phyloP scores from a whole-genome alignment of 2,113 vertebrate genomes.

The Anguilla japonica region DNA sequence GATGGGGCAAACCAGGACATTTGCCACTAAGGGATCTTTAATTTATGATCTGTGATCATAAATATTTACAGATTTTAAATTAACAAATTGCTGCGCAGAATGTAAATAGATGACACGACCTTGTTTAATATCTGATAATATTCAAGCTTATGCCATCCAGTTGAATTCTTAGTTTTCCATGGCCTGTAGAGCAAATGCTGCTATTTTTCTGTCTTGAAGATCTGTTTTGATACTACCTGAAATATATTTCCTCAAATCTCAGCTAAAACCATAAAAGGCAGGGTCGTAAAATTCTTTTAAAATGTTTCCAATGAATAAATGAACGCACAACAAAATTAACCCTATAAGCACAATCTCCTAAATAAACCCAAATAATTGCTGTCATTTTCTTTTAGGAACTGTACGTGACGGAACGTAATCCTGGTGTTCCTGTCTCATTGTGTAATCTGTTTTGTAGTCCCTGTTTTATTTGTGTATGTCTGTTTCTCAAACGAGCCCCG shows the following conservation, averaged over 20 bases:
- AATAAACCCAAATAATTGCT: background rate
- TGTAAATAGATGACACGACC: background rate
- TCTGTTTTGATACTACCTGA: background rate
- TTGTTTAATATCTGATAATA: constrained; percentile 1
- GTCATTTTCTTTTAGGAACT: constrained; percentile 14
- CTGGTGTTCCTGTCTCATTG: constrained; percentile 29
- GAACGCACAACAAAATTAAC: background rate
- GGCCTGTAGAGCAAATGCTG: background rate
- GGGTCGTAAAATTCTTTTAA: background rate
- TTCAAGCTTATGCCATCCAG: background rate
- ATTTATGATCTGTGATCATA: background rate
- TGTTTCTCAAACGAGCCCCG: constrained; percentile 19
- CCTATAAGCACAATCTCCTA: background rate
- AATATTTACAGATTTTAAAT: background rate
- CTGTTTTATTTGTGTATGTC: constrained; percentile 39
- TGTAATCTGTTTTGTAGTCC: constrained; percentile 46
- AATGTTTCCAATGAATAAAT: background rate
- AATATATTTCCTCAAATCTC: background rate
- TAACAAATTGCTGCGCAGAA: background rate
- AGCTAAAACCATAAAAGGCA: background rate
- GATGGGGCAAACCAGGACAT: background rate
- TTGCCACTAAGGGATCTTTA: background rate
- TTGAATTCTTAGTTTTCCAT: constrained; percentile 7
- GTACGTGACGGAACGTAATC: constrained; percentile 31
- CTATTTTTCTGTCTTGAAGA: background rate